phyloP scores from a whole-genome alignment of 23 tunicate genomes.

The Halocynthia aurantium region DNA sequence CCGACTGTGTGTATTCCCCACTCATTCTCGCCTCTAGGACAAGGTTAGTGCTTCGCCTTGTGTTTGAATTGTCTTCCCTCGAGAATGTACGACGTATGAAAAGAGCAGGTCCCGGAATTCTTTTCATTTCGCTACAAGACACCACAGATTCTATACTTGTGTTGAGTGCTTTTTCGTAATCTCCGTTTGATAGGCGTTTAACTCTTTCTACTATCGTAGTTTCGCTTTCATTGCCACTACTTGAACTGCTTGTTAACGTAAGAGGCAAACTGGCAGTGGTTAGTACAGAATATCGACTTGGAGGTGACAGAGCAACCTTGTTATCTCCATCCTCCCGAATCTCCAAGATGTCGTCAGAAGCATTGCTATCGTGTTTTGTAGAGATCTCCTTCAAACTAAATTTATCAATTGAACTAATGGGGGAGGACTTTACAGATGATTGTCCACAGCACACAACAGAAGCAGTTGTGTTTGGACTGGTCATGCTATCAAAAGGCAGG shows the following conservation, averaged over 20 bases:
- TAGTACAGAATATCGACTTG: background rate
- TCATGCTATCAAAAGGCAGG: background rate
- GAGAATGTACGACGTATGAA: constrained; percentile 13
- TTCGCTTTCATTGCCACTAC: constrained; percentile 31
- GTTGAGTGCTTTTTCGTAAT: background rate
- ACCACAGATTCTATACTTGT: background rate
- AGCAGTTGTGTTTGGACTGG: background rate
- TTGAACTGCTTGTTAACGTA: constrained; percentile 32
- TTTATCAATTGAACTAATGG: background rate
- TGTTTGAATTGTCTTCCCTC: background rate
- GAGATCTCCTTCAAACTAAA: background rate
- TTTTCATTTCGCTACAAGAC: background rate
- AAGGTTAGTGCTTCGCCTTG: constrained; percentile 13
- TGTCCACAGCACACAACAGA: background rate
- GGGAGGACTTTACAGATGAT: background rate
- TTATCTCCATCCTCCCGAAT: background rate
- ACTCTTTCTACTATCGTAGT: background rate
- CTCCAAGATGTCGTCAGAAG: background rate
- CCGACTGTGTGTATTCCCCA: background rate
- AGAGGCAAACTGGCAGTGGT: constrained; percentile 48
- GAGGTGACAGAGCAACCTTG: background rate
- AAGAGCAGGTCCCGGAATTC: background rate
- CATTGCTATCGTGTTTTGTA: background rate
- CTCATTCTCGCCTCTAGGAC: constrained; percentile 7
- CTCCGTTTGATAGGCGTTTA: background rate